These are phyloP conservation scores for Stichodactyla mertensii DNA, from an alignment of 64 coral and sea anemone species.

Conservation along the genomic window DNA sequence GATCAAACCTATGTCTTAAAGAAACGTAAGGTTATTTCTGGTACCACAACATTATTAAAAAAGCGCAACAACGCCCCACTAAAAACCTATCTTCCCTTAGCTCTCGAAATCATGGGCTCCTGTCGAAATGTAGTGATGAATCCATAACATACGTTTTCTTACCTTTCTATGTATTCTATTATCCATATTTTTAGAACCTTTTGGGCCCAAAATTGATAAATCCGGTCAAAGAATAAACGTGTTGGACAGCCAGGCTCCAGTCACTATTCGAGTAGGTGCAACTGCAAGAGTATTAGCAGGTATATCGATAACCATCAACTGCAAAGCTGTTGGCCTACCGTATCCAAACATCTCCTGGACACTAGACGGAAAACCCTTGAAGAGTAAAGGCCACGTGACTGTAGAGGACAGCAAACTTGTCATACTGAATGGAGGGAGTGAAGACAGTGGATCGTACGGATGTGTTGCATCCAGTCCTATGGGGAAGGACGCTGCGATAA, in stretches of 20 bases:
- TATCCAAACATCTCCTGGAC: slow-evolving; percentile 40
- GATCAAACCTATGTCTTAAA: no score
- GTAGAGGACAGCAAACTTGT: slow-evolving; percentile 42
- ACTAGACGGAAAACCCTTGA: slow-evolving; percentile 13
- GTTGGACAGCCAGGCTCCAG: slow-evolving; percentile 7
- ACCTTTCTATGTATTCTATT: no score
- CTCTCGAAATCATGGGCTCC: no score
- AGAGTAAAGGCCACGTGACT: slow-evolving; percentile 27
- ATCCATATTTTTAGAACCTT: slow-evolving; percentile 13
- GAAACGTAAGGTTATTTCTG: no score
- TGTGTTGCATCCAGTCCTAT: slow-evolving; percentile 53
- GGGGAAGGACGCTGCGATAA: slow-evolving; percentile 30
- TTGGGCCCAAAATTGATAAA: slow-evolving; percentile 29
- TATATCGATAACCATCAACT: slow-evolving; percentile 36
- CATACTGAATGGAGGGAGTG: slow-evolving; percentile 31
- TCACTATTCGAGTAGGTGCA: slow-evolving; percentile 20
- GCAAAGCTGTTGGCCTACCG: slow-evolving; percentile 40
- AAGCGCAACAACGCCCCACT: no score
- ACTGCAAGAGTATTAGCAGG: slow-evolving; percentile 33
- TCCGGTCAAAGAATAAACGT: neutral
- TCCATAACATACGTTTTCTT: no score
- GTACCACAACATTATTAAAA: no score
- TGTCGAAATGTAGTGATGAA: no score
- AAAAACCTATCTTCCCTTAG: no score
- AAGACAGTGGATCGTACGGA: slow-evolving; percentile 45